Conservation (phyloP, 2,797 vertebrate species). For the Muscicapa striata region DNA sequence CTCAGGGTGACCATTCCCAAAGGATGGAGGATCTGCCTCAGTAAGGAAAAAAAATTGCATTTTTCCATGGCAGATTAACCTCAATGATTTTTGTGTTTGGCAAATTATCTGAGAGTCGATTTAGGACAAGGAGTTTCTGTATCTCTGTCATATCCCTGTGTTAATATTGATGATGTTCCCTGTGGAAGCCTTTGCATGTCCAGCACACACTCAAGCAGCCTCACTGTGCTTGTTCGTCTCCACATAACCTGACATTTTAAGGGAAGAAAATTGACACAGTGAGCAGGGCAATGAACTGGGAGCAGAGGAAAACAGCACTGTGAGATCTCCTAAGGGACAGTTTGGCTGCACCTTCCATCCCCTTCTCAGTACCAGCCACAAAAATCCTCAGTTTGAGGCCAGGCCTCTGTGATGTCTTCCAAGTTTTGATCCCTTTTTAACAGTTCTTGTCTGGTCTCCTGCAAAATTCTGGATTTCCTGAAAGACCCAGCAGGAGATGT, state of each 20-base stretch:
- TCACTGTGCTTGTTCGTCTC: neutral
- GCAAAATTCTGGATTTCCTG: neutral
- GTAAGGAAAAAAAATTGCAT: neutral
- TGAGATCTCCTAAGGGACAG: neutral
- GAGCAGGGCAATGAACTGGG: neutral
- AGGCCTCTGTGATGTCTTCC: neutral
- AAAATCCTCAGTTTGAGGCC: neutral
- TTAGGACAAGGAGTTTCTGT: neutral
- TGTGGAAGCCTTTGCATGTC: neutral
- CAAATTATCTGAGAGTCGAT: neutral
- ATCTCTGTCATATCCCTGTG: neutral
- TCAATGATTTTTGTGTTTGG: neutral
- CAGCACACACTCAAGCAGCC: neutral
- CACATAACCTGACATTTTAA: neutral
- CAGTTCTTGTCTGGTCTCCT: neutral
- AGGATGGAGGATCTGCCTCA: neutral
- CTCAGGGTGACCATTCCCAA: fast-evolving
- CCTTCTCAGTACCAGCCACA: neutral
- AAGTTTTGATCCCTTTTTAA: neutral
- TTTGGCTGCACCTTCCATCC: neutral
- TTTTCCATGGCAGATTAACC: neutral
- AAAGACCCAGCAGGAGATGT: neutral
- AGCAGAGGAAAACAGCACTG: neutral
- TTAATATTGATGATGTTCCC: neutral
- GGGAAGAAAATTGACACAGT: neutral